These are phyloP conservation scores for Meloe dianella DNA, from an alignment of 2,888 invertebrate genomes.

Conservation along the genomic window DNA sequence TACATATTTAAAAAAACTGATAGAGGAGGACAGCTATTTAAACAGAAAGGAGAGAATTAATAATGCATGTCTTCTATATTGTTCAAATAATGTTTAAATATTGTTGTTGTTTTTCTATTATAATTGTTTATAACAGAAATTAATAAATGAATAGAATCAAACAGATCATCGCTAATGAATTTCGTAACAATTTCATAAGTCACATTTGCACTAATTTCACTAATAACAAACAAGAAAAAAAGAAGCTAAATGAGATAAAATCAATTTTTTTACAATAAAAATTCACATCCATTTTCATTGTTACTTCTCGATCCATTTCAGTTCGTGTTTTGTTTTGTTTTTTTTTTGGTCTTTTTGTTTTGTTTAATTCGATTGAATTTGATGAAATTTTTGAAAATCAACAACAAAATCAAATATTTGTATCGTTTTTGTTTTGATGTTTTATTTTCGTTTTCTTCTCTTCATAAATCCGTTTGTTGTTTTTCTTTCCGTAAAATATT, in stretches of 20 bases:
- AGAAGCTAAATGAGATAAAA: neutral
- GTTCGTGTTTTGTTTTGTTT: too few relatives aligned
- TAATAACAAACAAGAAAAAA: constrained; percentile 13
- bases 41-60: neutral
- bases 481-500: too few relatives aligned
- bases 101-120: neutral
- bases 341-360: too few relatives aligned
- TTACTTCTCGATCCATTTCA: constrained; percentile 17
- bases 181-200: constrained; percentile 8
- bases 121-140: neutral
- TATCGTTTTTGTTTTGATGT: too few relatives aligned
- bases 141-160: neutral
- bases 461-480: too few relatives aligned
- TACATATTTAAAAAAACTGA: neutral
- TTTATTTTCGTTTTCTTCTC: neutral
- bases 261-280: constrained; percentile 8
- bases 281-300: constrained; percentile 23
- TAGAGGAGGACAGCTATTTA: neutral
- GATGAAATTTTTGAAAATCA: too few relatives aligned
- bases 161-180: constrained; percentile 4
- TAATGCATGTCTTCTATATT: neutral
- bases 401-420: too few relatives aligned
- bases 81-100: neutral
- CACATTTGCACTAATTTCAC: constrained; percentile 30
- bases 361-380: neutral